Evolutionary conservation across 2,888 invertebrate genomes (phyloP).

Genomic region (Thereva nobilitata): DNA sequence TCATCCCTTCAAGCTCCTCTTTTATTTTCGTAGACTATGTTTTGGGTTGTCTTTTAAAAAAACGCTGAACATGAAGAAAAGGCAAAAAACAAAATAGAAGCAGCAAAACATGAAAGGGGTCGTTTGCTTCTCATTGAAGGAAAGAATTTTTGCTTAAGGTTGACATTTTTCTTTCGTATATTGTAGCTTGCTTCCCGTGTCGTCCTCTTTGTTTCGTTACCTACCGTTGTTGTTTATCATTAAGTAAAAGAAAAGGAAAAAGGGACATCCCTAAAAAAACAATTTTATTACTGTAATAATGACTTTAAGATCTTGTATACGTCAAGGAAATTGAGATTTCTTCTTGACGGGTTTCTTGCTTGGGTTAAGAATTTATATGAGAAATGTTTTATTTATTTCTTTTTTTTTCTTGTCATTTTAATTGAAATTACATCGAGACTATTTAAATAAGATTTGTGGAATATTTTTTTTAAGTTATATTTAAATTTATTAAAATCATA

Average conservation of each 20-base stretch:
- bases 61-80: constrained; percentile 16
- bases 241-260: constrained; percentile 5
- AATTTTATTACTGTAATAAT: constrained; percentile 31
- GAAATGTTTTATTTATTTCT: no score
- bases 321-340: neutral
- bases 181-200: neutral
- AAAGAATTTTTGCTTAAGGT: constrained; percentile 1
- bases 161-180: constrained; percentile 13
- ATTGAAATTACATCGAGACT: no score
- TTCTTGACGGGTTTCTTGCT: no score
- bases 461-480: no score
- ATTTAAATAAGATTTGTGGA: no score
- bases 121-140: constrained; percentile 5
- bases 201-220: constrained; percentile 1
- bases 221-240: constrained; percentile 10
- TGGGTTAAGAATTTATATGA: no score
- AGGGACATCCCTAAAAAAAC: constrained; percentile 17
- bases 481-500: no score
- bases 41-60: constrained; percentile 16
- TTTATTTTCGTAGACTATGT: constrained; percentile 14
- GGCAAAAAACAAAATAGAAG: neutral
- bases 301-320: constrained; percentile 14
- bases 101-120: constrained; percentile 35
- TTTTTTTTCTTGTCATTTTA: no score
- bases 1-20: neutral